Evolutionary conservation across 2,888 invertebrate species (phyloP).

Genomic region (Drosophila limbata): DNA sequence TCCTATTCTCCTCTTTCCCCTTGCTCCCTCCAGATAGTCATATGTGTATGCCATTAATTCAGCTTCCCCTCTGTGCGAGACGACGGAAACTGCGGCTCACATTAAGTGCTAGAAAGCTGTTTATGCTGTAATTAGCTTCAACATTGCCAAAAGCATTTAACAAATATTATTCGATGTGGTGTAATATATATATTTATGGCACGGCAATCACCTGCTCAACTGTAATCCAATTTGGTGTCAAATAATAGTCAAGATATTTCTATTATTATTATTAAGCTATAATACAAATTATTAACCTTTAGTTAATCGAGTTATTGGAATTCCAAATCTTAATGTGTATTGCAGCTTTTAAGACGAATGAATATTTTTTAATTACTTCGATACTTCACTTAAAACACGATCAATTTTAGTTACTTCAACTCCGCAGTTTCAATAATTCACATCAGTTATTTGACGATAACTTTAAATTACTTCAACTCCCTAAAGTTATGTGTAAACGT

Average conservation of each 20-base stretch:
- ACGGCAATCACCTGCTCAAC: background rate
- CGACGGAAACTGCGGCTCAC: background rate
- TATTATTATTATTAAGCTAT: conserved; percentile 1
- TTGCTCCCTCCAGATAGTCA: background rate
- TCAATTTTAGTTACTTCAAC: background rate
- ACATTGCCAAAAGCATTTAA: conserved; percentile 13
- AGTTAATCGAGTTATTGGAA: background rate
- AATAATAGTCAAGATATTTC: conserved; percentile 1
- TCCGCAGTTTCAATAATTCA: background rate
- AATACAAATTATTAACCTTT: background rate
- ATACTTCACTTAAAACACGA: background rate
- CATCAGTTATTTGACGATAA: background rate
- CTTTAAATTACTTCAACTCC: background rate
- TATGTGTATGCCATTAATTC: conserved; percentile 53
- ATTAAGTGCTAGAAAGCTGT: conserved; percentile 42
- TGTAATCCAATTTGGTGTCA: background rate
- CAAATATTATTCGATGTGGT: conserved; percentile 32
- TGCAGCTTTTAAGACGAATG: background rate
- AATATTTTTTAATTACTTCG: background rate
- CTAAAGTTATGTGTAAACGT: too few relatives aligned
- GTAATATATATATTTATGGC: background rate
- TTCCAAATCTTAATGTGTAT: background rate
- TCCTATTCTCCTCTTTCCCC: background rate
- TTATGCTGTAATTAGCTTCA: conserved; percentile 44
- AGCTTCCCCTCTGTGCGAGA: background rate